Evolutionary conservation across 2,797 vertebrate genomes (phyloP).

Genomic region (Leptatherina wallacei): DNA sequence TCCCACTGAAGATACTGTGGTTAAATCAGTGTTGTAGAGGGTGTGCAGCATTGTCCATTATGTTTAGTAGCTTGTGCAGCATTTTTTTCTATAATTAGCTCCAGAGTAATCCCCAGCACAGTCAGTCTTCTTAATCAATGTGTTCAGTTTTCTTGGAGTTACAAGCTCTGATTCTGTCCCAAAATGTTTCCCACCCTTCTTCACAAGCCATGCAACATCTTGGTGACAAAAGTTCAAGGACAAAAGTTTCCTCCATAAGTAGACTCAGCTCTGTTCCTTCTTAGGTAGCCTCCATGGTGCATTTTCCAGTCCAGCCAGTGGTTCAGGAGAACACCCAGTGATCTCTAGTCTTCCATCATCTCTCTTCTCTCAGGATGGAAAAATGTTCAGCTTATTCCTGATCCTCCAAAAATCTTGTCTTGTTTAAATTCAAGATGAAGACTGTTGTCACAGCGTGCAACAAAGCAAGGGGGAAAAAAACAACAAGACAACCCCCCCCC

Average conservation of each 20-base stretch:
- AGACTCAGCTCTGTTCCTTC: neutral
- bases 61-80: neutral
- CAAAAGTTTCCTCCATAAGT: neutral
- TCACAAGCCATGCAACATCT: neutral
- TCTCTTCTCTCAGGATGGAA: no score
- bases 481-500: no score
- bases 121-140: neutral
- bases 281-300: no score
- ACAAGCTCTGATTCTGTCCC: neutral
- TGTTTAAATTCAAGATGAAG: no score
- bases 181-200: no score
- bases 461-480: no score
- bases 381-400: no score
- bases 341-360: no score
- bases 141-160: neutral
- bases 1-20: neutral
- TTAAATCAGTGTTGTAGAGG: neutral
- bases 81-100: neutral
- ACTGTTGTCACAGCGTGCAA: no score
- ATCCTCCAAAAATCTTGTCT: no score
- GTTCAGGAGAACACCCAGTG: no score
- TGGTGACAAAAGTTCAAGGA: neutral
- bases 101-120: neutral
- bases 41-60: neutral
- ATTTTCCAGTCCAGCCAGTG: no score